Evolutionary conservation across 2,113 vertebrate genomes (phyloP), one percentile per base, ranked within the genome.

Genomic region (Thinocorus orbignyianus): DNA sequence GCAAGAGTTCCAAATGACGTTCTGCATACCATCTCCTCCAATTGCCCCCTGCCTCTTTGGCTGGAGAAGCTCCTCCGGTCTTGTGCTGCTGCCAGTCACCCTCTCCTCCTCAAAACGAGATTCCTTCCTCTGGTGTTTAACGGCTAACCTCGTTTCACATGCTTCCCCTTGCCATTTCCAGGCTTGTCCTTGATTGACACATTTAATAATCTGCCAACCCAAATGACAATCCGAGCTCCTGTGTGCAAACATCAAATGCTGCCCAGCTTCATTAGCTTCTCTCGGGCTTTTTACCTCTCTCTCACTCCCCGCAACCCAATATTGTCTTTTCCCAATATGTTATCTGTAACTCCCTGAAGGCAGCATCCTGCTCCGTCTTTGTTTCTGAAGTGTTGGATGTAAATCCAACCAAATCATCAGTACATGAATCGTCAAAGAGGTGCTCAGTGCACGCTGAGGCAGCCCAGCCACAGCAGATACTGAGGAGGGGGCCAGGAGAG

Each of bases 351-450:
- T 64, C 55, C 66, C 82, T 1, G 17, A 46, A 70, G 92, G 91
- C 92, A 81, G 76, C 79, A 88, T 76, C 61, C 60, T 39, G 62
- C 68, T 69, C 71, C 3, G 55, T 26, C 74, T 72, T 60, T 81
- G 72, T 84, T 88, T 65, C 57, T 4, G 0, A 7, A 57, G 57
- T 1, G 22, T 39, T 13, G 11, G 13, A 0, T 37, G 62, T 39
- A 37, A 61, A 61, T 73, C 14, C 61, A 64, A 1, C 62, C 87
- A 7, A 4, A 11, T 31, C 42, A 4, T 7, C 8, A 2, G 24
- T 2, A 0, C 0, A 0, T 9, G 51, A 15, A 0, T 14, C 1
- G 4, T 13, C 41, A 4, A 4, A 49, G 58, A 16, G n/a, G 15
- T 5, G 14, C 15, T 19, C 2, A 3, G 54, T 2, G 4, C 13